Evolutionary conservation across 2,888 invertebrate genomes (phyloP).

Genomic region (Endotricha flammealis): DNA sequence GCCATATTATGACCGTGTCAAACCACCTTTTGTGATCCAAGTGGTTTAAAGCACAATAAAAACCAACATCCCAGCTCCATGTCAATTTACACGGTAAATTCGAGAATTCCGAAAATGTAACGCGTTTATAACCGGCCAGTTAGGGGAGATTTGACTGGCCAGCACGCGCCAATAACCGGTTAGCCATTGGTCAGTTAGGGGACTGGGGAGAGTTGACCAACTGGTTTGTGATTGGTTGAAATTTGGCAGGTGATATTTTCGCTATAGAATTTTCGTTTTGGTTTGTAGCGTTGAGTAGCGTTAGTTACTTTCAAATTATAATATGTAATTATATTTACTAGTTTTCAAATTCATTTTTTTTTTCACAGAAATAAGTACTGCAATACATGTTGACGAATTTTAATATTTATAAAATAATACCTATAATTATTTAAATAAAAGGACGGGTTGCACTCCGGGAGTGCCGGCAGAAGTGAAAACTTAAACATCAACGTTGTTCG

Average conservation of each 20-base stretch:
- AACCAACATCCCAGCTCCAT: conserved; percentile 71
- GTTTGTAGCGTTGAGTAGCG: no score
- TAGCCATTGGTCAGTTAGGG: conserved; percentile 62
- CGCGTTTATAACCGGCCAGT: conserved; percentile 22
- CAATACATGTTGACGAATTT: no score
- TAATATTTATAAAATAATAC: no score
- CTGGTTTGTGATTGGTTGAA: conserved; percentile 40
- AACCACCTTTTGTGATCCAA: conserved; percentile 47
- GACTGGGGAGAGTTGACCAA: conserved; percentile 19
- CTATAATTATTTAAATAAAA: no score
- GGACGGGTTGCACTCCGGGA: no score
- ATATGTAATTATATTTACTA: no score
- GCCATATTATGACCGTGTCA: conserved; percentile 66
- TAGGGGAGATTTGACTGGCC: conserved; percentile 16
- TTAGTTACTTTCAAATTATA: no score
- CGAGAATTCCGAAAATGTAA: conserved; percentile 18
- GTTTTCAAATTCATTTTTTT: no score
- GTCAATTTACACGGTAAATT: conserved; percentile 49
- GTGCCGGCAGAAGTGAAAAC: no score
- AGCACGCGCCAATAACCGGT: conserved; percentile 65
- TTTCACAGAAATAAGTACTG: no score
- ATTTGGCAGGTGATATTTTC: conserved; percentile 57
- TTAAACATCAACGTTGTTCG: no score
- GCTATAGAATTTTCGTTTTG: conserved; percentile 13
- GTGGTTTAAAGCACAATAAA: conserved; percentile 55